Base-by-base conservation (phyloP, 2,797 vertebrate species). In the Ambastaia sidthimunki region DNA sequence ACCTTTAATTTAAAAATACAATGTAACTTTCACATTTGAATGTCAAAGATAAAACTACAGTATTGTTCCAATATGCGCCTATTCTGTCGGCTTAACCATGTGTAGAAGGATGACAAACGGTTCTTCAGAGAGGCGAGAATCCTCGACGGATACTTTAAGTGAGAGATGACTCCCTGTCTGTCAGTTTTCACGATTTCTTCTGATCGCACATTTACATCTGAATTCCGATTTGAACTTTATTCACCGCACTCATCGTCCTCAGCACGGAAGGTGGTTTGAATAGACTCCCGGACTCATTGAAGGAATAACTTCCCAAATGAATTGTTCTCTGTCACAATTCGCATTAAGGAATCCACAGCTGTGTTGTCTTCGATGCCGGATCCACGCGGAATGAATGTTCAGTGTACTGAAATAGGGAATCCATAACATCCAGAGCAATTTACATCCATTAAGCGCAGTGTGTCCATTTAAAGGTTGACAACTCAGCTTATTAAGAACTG, bases 81-180 rank as follows among this genome's bases (percentile, higher is more conserved):
- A 44, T 28, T 67, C 52, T 74, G 25, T 62, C 54, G 28, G 47
- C 18, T 62, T 12, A 44, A 70, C 9, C 10, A 44, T 44, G 41
- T 44, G 88, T 87, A 90, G 92, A 92, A 89, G 91, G 91, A 92
- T 91, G 88, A 76, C 87, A 89, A 90, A 88, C 55, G 28, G 62
- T 47, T 85, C 75, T 72, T 41, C 76, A 80, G 85, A 63, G 81
- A 44, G 41, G 41, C 41, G 90, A 92, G 90, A 89, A 92, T 88
- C 89, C 90, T 89, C 85, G 44, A 83, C 90, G 89, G 90, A 89
- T 83, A 86, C 84, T 90, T 91, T 89, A 89, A 86, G 82, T 87
- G 87, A 86, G 80, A 88, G 67, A 55, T 47, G 68, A 62, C 55
- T 72, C 69, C 62, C 73, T 70, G 31, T 71, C 76, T 18, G 71